phyloP scores from a whole-genome alignment of 2,113 vertebrate species.

The Lepus americanus region DNA sequence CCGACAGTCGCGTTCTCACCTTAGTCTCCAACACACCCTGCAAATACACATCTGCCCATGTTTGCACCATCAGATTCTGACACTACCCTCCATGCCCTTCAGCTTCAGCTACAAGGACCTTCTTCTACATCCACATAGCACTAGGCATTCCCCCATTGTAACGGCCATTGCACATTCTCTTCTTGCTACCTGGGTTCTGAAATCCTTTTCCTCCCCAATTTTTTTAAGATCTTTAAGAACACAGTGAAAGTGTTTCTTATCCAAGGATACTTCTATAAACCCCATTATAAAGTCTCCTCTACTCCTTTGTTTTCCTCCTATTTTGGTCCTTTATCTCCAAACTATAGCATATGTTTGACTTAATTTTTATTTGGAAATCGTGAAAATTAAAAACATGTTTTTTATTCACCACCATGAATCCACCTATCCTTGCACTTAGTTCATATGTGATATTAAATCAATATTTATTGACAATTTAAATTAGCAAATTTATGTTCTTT shows the following conservation, averaged over 20 bases:
- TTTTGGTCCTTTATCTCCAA: not conserved
- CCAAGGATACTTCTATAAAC: not conserved
- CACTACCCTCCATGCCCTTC: not conserved
- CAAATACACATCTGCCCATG: no score
- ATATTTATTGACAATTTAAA: not conserved
- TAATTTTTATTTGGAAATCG: not conserved
- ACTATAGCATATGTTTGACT: not conserved
- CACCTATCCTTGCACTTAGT: not conserved
- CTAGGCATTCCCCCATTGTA: not conserved
- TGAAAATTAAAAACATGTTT: not conserved
- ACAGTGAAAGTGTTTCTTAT: not conserved
- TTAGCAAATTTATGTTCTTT: not conserved
- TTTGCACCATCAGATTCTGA: not conserved
- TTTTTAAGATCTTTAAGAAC: not conserved
- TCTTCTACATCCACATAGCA: not conserved
- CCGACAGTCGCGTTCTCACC: not conserved
- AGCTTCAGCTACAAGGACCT: not conserved
- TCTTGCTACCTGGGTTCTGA: not conserved
- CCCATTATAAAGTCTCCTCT: accelerated
- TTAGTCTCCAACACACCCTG: not conserved
- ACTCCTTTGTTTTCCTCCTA: not conserved
- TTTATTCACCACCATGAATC: not conserved
- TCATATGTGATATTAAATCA: no score
- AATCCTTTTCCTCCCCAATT: not conserved
- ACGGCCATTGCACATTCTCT: not conserved